Base-by-base conservation (phyloP, 2,113 vertebrate genomes). In the Hucho hucho region DNA sequence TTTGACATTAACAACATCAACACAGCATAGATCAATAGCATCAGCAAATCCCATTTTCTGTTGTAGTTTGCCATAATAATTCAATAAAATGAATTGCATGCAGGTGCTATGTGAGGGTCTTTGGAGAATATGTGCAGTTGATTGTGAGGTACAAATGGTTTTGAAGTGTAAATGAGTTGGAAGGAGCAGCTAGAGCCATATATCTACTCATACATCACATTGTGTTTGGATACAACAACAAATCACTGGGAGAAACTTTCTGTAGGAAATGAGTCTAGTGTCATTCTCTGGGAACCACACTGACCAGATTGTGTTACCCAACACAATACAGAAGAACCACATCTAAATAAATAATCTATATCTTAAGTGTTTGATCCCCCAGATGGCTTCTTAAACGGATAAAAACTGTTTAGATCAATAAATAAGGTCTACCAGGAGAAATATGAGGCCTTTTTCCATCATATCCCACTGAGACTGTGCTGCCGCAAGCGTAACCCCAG, bases 311-410 rank as follows among this genome's bases (percentile, higher is more conserved):
- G 80, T 77, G 75, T 86, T 83, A 84, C 81, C 73, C 49, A 70
- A 46, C 77, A 79, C 69, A 83, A 87, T 88, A 87, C 71, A 75
- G 22, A 69, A 18, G 75, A 86, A 84, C 79, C 83, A 81, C 78
- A 84, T 87, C 80, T 83, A 87, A 86, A 83, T 83, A 83, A 84
- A 75, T 72, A 77, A 75, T 84, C 74, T 46, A 81, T 78, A 86
- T 37, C 82, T 81, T 81, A 85, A 78, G 81, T 76, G 75, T 82
- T 78, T 75, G 75, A 81, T 79, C 80, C 72, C 69, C 77, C 78
- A 75, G 76, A 74, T 78, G 78, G 74, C 71, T 74, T 72, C 73
- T 77, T 81, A 81, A 84, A 86, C 76, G 80, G 74, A 74, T 46
- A 74, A 83, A 69, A 74, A 76, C 58, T 71, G 26, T 74, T 80